Percentiles rank a stretch among this genome's conserved stretches.
Conservation (phyloP, 2,888 invertebrate species). For the Blera fallax region DNA sequence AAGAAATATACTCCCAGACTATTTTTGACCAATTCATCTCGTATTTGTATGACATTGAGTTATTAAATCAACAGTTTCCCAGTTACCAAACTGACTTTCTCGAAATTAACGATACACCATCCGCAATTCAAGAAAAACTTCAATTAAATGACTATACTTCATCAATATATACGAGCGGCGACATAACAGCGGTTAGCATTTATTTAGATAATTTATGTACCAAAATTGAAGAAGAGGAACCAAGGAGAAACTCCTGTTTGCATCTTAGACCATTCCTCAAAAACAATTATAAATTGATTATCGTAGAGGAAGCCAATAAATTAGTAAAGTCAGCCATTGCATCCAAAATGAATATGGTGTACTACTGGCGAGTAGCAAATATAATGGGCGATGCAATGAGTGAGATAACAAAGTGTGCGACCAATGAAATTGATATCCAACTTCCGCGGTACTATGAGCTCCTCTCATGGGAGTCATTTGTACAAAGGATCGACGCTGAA, state of each 20-base stretch:
- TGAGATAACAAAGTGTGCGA: not conserved
- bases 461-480: constrained; percentile 40
- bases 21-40: constrained; percentile 78
- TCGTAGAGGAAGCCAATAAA: constrained; percentile 74
- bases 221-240: constrained; percentile 66
- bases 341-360: constrained; percentile 28
- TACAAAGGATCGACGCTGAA: not conserved
- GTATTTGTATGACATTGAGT: constrained; percentile 77
- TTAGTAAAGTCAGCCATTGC: constrained; percentile 68
- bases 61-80: constrained; percentile 76
- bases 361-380: constrained; percentile 40
- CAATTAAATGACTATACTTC: not conserved
- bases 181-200: constrained; percentile 73
- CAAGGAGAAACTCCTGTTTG: not conserved
- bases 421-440: not conserved
- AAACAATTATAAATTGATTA: constrained; percentile 34
- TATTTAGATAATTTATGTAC: constrained; percentile 77
- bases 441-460: constrained; percentile 31
- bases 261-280: constrained; percentile 24
- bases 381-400: not conserved
- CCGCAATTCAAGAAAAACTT: constrained; percentile 16
- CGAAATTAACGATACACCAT: constrained; percentile 74
- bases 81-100: constrained; percentile 75
- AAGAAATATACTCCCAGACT: constrained; percentile 70
- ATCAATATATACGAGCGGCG: constrained; percentile 59